Percentiles rank a stretch among this genome's conserved stretches.
These are phyloP conservation scores for Dryas iulia DNA, from an alignment of 1,140 invertebrate species.

Conservation along the genomic window DNA sequence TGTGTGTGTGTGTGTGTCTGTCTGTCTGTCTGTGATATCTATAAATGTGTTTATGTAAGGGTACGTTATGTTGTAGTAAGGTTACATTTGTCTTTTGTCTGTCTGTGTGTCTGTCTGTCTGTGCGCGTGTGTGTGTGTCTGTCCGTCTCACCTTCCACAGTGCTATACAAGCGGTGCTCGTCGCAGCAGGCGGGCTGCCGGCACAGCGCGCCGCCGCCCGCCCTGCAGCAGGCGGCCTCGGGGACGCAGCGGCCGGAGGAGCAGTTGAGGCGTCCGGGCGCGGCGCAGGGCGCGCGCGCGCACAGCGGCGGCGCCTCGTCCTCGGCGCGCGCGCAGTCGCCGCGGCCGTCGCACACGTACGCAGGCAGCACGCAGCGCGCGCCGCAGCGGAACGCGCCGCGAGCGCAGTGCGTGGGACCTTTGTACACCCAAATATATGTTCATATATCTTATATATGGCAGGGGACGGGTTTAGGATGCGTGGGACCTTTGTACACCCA, in stretches of 20 bases:
- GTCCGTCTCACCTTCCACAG: slow-evolving; percentile 37
- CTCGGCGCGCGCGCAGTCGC: slow-evolving; percentile 52
- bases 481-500: no score
- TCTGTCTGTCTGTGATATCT: neutral
- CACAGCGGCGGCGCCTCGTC: slow-evolving; percentile 57
- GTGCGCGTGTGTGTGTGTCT: neutral
- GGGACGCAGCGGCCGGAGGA: slow-evolving; percentile 59
- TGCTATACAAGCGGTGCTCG: slow-evolving; percentile 45
- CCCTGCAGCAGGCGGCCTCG: slow-evolving; percentile 54
- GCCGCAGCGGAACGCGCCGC: slow-evolving; percentile 60
- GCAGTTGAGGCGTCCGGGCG: slow-evolving; percentile 60
- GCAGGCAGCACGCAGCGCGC: slow-evolving; percentile 55
- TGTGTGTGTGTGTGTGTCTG: no score
- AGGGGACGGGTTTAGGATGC: no score
- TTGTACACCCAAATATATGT: no score
- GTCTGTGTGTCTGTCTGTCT: no score
- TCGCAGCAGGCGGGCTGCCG: slow-evolving; percentile 61
- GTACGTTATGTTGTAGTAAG: no score
- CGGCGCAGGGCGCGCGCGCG: slow-evolving; percentile 35
- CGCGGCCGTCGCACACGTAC: slow-evolving; percentile 62
- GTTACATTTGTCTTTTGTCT: no score
- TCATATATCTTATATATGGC: no score
- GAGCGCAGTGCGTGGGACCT: slow-evolving; percentile 49
- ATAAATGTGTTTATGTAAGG: no score
- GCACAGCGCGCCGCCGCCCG: slow-evolving; percentile 41